Base-by-base conservation (phyloP, 1,140 invertebrate genomes). In the Thaumatotibia leucotreta region DNA sequence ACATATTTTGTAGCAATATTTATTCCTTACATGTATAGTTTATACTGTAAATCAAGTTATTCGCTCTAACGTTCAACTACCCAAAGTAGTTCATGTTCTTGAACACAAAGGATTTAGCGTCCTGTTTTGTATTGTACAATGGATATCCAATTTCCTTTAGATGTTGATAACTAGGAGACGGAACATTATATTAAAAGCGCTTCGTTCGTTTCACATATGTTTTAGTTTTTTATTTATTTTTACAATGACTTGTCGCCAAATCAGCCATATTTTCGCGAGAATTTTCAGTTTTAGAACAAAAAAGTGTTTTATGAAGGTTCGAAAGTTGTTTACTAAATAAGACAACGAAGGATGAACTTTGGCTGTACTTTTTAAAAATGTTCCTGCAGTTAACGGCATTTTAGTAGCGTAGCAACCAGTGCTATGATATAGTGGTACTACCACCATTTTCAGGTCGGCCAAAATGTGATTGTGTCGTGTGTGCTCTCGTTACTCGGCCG, bases 401-500 rank as follows among this genome's bases (percentile, higher is more conserved):
- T 45, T 45, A 45, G 39, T 8, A 8, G 4, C 3, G 39, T 8
- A 8, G 4, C 3, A 39, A 39, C 35, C 35, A 11, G 35, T 9
- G 5, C 35, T 6, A 39, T 11, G 32, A 33, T 33, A 33, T 10
- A 33, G 32, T 11, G 32, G 39, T 45, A 45, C 39, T n/a, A n/a
- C 39, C 17, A n/a, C 39, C 39, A 20, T 45, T 45, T 45, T 45
- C 39, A 20, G 39, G 39, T 45, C 39, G 39, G 39, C 14, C 14
- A 29, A 58, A 58, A 58, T 58, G 52, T 29, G 52, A 58, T 58
- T 27, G 52, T 58, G 69, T 66, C 63, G 65, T 61, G 71, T 67
- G 64, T 54, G 23, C 39, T 22, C 27, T 14, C 61, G 29, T 17
- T 33, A 64, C 61, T 61, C 32, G 35, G 4, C 10, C 20, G 9